Evolutionary conservation across 2,113 vertebrate genomes (phyloP).

Genomic region (Elachura formosa): DNA sequence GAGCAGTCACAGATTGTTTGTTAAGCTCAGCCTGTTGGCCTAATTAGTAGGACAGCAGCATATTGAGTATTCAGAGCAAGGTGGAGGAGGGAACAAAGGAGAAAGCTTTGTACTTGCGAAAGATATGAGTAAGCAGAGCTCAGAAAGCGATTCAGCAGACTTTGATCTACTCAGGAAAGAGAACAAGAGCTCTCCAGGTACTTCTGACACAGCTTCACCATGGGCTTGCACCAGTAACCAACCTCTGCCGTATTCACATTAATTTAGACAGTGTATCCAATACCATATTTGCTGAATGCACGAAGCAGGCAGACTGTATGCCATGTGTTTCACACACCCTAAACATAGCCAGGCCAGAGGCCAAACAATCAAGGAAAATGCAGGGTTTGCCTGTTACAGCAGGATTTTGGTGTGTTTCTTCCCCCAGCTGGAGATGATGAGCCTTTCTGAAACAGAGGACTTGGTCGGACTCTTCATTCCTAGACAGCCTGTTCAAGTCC

Average conservation of each 20-base stretch:
- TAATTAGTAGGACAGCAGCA: neutral
- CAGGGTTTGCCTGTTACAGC: neutral
- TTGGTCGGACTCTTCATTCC: neutral
- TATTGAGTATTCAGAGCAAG: neutral
- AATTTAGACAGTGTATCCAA: neutral
- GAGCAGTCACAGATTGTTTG: neutral
- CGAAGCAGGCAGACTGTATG: neutral
- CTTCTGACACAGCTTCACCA: neutral
- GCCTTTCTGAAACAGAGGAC: neutral
- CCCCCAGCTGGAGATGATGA: rapidly evolving
- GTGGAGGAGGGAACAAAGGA: neutral
- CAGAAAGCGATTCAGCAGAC: neutral
- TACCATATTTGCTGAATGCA: neutral
- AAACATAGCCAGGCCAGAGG: neutral
- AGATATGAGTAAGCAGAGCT: conserved; percentile 58
- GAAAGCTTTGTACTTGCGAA: conserved; percentile 58
- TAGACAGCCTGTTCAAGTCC: neutral
- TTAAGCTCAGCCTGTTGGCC: conserved; percentile 9
- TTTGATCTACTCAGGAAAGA: conserved; percentile 16
- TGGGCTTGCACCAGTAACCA: rapidly evolving
- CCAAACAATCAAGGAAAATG: neutral
- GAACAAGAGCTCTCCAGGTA: conserved; percentile 2
- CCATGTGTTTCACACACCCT: neutral
- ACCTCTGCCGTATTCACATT: neutral
- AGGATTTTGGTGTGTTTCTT: neutral